A percentile compares a stretch with the other conserved stretches of the same genome.
Conservation (phyloP, 2,888 invertebrate species). For the Hylaea fasciaria region DNA sequence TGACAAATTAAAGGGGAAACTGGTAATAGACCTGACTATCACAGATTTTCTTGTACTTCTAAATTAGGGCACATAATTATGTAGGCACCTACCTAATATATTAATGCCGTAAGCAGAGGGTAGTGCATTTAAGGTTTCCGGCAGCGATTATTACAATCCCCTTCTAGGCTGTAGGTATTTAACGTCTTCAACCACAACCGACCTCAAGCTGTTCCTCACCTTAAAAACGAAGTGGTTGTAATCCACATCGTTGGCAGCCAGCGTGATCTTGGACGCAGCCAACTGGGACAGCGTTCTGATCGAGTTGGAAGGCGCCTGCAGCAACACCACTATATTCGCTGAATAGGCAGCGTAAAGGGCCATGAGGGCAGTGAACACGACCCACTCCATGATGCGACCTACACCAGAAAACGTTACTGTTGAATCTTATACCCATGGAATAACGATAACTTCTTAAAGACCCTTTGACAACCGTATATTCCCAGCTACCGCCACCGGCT, state of each 20-base stretch:
- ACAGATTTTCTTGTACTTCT: too few relatives aligned
- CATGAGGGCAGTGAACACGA: conserved; percentile 73
- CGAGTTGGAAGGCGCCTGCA: conserved; percentile 86
- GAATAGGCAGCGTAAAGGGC: conserved; percentile 87
- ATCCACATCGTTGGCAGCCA: conserved; percentile 85
- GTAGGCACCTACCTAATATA: too few relatives aligned
- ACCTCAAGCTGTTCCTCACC: conserved; percentile 59
- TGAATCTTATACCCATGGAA: not conserved
- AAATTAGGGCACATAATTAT: too few relatives aligned
- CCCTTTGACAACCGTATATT: too few relatives aligned
- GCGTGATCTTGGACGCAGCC: conserved; percentile 81
- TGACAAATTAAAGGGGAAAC: not conserved
- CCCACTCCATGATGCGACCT: conserved; percentile 69
- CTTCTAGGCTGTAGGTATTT: too few relatives aligned
- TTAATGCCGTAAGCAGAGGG: too few relatives aligned
- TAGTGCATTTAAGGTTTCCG: too few relatives aligned
- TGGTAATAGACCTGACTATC: not conserved
- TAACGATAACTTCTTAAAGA: too few relatives aligned
- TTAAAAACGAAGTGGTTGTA: conserved; percentile 85
- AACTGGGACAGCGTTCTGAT: conserved; percentile 84
- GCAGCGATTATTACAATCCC: too few relatives aligned
- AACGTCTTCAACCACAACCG: too few relatives aligned
- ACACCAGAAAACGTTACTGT: not conserved
- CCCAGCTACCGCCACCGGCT: too few relatives aligned
- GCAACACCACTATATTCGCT: conserved; percentile 87